Evolutionary conservation across 2,888 invertebrate species (phyloP).

Genomic region (Lampropteryx suffumata): DNA sequence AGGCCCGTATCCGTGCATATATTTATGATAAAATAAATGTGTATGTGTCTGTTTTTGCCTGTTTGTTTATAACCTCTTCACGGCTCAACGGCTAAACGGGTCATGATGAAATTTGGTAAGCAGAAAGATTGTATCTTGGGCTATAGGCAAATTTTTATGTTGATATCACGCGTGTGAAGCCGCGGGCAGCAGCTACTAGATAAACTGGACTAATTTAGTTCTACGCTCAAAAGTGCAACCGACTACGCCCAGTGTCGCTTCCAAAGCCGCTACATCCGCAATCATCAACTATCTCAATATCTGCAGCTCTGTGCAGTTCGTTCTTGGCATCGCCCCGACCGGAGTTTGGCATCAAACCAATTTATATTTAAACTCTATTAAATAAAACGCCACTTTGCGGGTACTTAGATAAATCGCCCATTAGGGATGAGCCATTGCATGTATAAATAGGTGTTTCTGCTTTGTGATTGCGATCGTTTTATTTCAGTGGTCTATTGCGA

Average conservation of each 20-base stretch:
- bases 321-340: conserved; percentile 56
- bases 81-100: too few relatives aligned
- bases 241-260: conserved; percentile 25
- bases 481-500: background rate
- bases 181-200: too few relatives aligned
- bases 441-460: conserved; percentile 21
- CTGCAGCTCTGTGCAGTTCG: conserved; percentile 44
- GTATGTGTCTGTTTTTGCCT: too few relatives aligned
- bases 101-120: too few relatives aligned
- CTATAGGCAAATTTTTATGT: too few relatives aligned
- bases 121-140: too few relatives aligned
- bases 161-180: too few relatives aligned
- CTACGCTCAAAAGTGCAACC: too few relatives aligned
- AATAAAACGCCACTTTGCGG: conserved; percentile 55
- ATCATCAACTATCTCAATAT: conserved; percentile 47
- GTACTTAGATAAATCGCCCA: conserved; percentile 46
- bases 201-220: too few relatives aligned
- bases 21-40: too few relatives aligned
- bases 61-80: too few relatives aligned
- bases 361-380: conserved; percentile 60
- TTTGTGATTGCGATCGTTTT: background rate
- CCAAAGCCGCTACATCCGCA: conserved; percentile 21
- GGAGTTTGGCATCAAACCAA: conserved; percentile 53
- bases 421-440: conserved; percentile 30
- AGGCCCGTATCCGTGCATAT: too few relatives aligned